Evolutionary conservation across 2,888 invertebrate species (phyloP), one percentile per base, ranked within the genome.

Genomic region (Scaeva pyrastri): DNA sequence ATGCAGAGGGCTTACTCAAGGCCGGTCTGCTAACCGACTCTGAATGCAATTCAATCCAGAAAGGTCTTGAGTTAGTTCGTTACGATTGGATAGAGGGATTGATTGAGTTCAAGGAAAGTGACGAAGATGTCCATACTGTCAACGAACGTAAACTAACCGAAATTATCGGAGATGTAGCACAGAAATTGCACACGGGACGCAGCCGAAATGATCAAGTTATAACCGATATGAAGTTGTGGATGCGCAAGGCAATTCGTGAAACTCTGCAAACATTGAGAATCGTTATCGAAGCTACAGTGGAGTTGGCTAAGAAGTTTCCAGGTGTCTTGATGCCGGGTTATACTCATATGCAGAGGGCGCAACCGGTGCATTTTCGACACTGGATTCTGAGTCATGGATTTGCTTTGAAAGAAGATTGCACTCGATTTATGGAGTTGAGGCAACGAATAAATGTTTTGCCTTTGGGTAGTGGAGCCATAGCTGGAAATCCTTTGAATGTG

Each of bases 51-150:
- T 91, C 92, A 62, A 96, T 97, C 88, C 92, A 93, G 31, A 90
- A 93, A 14, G 97, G 96, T 26, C 93, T 97, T 43, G 93, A 94
- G 81, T 91, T 94, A 91, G 95, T 97, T n/a, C 93, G 94, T 88
- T 91, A 93, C 64, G 97, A 97, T 90, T 96, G 97, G 95, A 93
- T 94, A 64, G 92, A 93, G 60, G 94, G 94, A 10, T 90, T 93
- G 1, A 94, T 95, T 56, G 88, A 92, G 68, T 93, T 96, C 56
- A 91, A 93, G 76, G 93, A 94, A 31, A 92, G 93, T 0, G 97
- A 97, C 90, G 97, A 97, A 92, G 97, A 97, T 91, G 96, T 97
- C 68, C 97, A 97, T 90, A 96, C 97, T 0, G 96, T 96, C 7
- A 97, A 97, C 88, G 97, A 97, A 91, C 93, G 96, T 78, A 93